Base-by-base conservation (phyloP, 2,888 invertebrate genomes). In the Cartodere bifasciata region DNA sequence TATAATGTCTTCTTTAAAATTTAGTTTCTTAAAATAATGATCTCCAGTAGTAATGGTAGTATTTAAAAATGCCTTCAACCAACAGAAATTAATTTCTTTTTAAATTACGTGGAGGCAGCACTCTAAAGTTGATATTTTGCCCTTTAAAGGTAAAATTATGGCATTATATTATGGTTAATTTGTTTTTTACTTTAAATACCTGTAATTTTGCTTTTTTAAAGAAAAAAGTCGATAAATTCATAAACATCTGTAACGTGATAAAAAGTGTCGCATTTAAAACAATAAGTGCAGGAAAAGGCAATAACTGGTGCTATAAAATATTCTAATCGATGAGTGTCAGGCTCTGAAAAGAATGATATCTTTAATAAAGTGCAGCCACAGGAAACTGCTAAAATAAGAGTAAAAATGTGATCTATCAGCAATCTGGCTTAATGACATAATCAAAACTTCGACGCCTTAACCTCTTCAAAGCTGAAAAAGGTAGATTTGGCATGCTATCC, bases 391-490 rank as follows among this genome's bases (percentile, higher is more conserved):
- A 42, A 44, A 49, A 46, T 48, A 47, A 48, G 46, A 50, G 50
- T 47, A 50, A 52, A 50, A 50, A 49, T 53, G 52, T 53, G 52
- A 50, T 52, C 51, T 53, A 53, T 53, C 52, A 50, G 46, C 46
- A 46, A 53, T 53, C 52, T 39, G 41, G 32, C 40, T 47, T 51
- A 52, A 53, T 52, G 51, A 49, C 51, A 53, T 53, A 53, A 53
- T 53, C 52, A 50, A 51, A 52, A 47, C 49, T 42, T 40, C 45
- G 42, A 46, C 43, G 34, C 25, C 30, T 50, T 50, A 49, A 47
- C 49, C 51, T 48, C 52, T 51, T 43, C 32, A 46, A 39, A 47
- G 45, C 48, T 49, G 50, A 39, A 46, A 52, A 50, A 50, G 51
- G 50, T 47, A 52, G 52, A 52, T 53, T 53, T 41, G 51, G 49